Evolutionary conservation across 2,113 vertebrate species (phyloP), one percentile per base, ranked within the genome.

Genomic region (Aspiorhynchus laticeps): DNA sequence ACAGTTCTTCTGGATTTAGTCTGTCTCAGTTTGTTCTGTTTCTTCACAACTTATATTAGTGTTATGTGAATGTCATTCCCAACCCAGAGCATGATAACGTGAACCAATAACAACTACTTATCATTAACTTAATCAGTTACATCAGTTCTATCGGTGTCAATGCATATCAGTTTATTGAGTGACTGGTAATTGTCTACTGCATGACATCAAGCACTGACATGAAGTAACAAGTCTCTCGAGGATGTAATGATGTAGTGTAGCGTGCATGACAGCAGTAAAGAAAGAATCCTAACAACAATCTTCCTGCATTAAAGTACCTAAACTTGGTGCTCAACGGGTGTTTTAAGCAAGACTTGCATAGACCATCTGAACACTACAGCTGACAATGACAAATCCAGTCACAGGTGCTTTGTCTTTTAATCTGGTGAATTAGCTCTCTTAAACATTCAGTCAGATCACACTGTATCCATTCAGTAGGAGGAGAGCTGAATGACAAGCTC

Each of bases 371-470:
- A 73, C 84, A 79, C 63, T 43, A 15, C 28, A 85, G 78, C 19
- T 78, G 74, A 82, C 53, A 38, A 33, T 53, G 51, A 65, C n/a
- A 84, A 41, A 78, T 76, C 31, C 41, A 77, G 31, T 83, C 61
- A 41, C 86, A 84, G 61, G 46, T 69, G 71, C 80, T 83, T 87
- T 28, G 28, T 43, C 56, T 79, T 84, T 53, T 84, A 86, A 86
- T 88, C 80, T 75, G 48, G 21, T 53, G 19, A 88, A 77, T 61
- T 88, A 14, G 17, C 17, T 69, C 75, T 85, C 24, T 19, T 38
- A 28, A 56, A 38, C 26, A 83, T 83, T 14, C n/a, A 56, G 28
- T 26, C 24, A 65, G 28, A 78, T 65, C 33, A 69, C 14, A 48
- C 51, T 31, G 14, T 19, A 38, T 61, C 80, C 86, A 87, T 85